Evolutionary conservation across 2,888 invertebrate genomes (phyloP), one percentile per base, ranked within the genome.

Genomic region (Bimastos eiseni): DNA sequence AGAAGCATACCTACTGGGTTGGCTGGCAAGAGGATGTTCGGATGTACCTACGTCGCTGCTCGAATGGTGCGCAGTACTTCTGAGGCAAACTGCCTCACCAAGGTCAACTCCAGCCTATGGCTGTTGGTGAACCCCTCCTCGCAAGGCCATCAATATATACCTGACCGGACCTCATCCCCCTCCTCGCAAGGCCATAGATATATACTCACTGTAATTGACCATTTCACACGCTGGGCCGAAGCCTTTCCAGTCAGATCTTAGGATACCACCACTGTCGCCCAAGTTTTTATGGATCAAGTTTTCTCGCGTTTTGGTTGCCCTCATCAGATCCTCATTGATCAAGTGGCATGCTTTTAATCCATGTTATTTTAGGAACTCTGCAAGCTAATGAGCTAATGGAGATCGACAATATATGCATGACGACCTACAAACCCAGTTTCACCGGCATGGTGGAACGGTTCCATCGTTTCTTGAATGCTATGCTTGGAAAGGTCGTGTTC

Each of bases 371-470:
- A 38, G 13, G 38, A 38, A 8, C 38, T 38, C 38, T 38, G 38
- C 13, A 5, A 13, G 5, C 38, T 38, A 5, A 8, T 38, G 5
- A 13, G 38, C 38, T n/a, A n/a, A n/a, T n/a, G n/a, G n/a, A n/a
- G n/a, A 38, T 38, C 38, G 38, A 38, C 38, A 38, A 88, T 5
- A 5, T 88, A 4, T 11, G 88, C 5, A 88, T 19, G 88, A 34
- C 88, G 8, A 19, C 33, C 11, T 88, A 88, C 17, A n/a, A 36
- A 36, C 36, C 88, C 4, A n/a, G 36, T 8, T 36, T 11, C 6
- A 88, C 6, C 37, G 88, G 88, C 88, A 15, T 34, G 88, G 38
- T 88, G 30, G 88, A 88, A 37, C n/a, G 88, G 30, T 88, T 88
- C 88, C 88, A 88, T 15, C 33, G 36, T 30, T 13, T 19, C 33